Conservation (phyloP, 2,113 vertebrate genomes). For the Phrynosoma platyrhinos region DNA sequence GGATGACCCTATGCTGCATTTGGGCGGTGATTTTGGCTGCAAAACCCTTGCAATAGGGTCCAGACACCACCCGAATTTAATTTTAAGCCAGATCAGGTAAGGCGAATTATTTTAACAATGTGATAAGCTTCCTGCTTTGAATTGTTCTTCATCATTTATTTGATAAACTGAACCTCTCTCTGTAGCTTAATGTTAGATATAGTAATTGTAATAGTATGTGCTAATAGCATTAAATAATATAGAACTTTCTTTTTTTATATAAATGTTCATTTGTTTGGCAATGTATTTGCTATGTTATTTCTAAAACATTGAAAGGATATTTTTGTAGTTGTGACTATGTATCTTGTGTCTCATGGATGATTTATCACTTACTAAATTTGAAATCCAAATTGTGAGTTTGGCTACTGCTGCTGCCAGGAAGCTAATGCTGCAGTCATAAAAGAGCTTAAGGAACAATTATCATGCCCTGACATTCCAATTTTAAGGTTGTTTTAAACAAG, state of each 20-base stretch:
- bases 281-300: slow-evolving; percentile 62
- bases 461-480: slow-evolving; percentile 58
- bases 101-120: too few relatives aligned
- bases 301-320: slow-evolving; percentile 68
- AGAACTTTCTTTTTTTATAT: slow-evolving; percentile 67
- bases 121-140: slow-evolving; percentile 11
- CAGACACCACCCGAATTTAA: too few relatives aligned
- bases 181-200: slow-evolving; percentile 52
- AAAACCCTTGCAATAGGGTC: too few relatives aligned
- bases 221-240: slow-evolving; percentile 55
- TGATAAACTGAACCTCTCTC: slow-evolving; percentile 39
- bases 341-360: slow-evolving; percentile 76
- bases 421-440: slow-evolving; percentile 60
- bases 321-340: slow-evolving; percentile 66
- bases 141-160: slow-evolving; percentile 47
- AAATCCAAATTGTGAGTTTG: slow-evolving; percentile 76
- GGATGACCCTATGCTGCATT: too few relatives aligned
- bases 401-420: slow-evolving; percentile 68
- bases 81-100: too few relatives aligned
- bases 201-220: slow-evolving; percentile 60
- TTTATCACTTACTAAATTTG: slow-evolving; percentile 77
- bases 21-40: too few relatives aligned
- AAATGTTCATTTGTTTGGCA: slow-evolving; percentile 69
- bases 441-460: slow-evolving; percentile 63
- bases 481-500: slow-evolving; percentile 34